Base-by-base conservation (phyloP, 2,797 vertebrate species). In the Myotis findleyi region DNA sequence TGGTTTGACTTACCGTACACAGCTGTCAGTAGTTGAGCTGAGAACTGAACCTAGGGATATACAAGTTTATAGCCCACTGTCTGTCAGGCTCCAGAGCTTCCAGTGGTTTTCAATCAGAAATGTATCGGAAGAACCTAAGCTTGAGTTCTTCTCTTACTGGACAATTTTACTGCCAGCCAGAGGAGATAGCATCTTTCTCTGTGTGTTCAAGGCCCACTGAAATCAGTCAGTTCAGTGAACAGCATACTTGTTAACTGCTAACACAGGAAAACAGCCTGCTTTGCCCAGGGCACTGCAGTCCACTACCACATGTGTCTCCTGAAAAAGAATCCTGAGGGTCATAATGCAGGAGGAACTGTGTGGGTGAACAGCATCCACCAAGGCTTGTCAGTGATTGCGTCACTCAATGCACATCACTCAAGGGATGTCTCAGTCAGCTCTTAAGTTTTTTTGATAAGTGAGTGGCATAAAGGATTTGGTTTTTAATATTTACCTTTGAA, bases 91-190 rank as follows among this genome's bases (percentile, higher is more conserved):
- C 36, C 84, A 36, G 62, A 53, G 36, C 86, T 92, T 73, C 75
- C 87, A 38, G 38, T 59, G 89, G 75, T 87, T 95, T 96, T 66
- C 66, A 93, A 85, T 95, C 66, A 77, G 72, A 72, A 89, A 72
- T 68, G 16, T 79, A 17, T 75, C 2, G 1, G 0, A 80, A 80
- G 66, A 72, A 71, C 11, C 47, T 44, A 72, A 51, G 75, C 44
- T 55, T 71, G 53, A 86, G 25, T 91, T 71, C 76, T 95, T 95
- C 88, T 83, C 88, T 91, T 71, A 49, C 18, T 92, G 91, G 55
- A 30, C 94, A 59, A 89, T 97, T 97, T 91, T 71, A 71, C 64
- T 79, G 71, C 83, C 79, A 83, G 53, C 38, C 49, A 81, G 51
- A 81, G 33, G 62, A 77, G 81, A 89, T 72, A 91, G 87, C 53